Evolutionary conservation across 2,888 invertebrate species (phyloP), one percentile per base, ranked within the genome.

Genomic region (Eupithecia tripunctaria): DNA sequence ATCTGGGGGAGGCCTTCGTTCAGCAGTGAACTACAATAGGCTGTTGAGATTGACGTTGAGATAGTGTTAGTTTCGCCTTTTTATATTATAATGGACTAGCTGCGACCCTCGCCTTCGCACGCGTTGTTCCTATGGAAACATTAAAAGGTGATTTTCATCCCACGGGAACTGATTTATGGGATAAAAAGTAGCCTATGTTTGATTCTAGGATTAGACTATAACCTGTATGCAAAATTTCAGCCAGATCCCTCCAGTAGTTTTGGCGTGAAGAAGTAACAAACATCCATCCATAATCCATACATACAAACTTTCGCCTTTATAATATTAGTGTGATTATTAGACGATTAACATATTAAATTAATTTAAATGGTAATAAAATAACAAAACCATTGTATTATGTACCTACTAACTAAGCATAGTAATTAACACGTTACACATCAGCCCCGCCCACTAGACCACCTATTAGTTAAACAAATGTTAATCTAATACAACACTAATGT

Each of bases 401-500:
- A 73, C 32, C 32, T 32, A 32, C 59, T 68, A 70, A 76, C 51
- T 67, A 68, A 73, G 70, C 70, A 70, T 74, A 56, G 70, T 75
- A 83, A 83, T 82, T 80, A 82, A 81, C 81, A 81, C 80, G 80
- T 86, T 78, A 82, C 81, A 81, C 79, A 77, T 76, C 70, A 21
- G 78, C 71, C 75, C 83, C 84, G 82, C 89, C 87, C 82, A 87
- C 88, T 62, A 72, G 81, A 80, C 82, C 83, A 83, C 82, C 82
- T 84, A 85, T 86, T 85, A 85, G 81, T 77, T 80, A 82, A 87
- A 86, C 86, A 85, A 86, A 86, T 85, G 83, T 76, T 88, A 88
- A 88, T 89, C 85, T 83, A 82, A 87, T 86, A 86, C 85, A 82
- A 82, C 84, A 86, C 81, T 81, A 81, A 82, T 84, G 83, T 82